Conservation (phyloP, 2,888 invertebrate species). For the Lordiphosa fenestrarum region DNA sequence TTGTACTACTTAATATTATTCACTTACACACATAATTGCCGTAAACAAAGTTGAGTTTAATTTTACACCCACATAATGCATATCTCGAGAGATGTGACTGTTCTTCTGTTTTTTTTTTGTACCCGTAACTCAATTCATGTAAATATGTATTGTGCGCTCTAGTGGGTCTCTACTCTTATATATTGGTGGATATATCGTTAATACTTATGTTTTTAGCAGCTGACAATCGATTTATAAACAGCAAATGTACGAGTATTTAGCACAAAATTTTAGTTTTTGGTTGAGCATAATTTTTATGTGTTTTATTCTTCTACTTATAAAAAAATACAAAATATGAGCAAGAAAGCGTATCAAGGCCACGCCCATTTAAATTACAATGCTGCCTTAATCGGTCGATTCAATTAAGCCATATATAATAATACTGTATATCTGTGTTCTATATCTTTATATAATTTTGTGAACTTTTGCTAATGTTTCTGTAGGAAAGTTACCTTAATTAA, state of each 20-base stretch:
- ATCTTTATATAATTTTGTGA: constrained; percentile 38
- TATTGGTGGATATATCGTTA: constrained; percentile 5
- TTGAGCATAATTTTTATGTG: constrained; percentile 33
- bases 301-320: constrained; percentile 27
- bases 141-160: too few relatives aligned
- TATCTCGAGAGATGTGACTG: too few relatives aligned
- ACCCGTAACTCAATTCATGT: too few relatives aligned
- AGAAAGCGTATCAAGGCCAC: constrained; percentile 25
- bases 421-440: constrained; percentile 36
- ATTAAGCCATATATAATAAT: constrained; percentile 8
- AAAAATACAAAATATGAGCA: constrained; percentile 15
- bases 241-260: constrained; percentile 29
- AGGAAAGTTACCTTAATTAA: constrained; percentile 62
- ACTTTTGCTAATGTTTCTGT: constrained; percentile 71
- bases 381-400: constrained; percentile 24
- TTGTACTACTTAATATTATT: too few relatives aligned
- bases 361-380: constrained; percentile 14
- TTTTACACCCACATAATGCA: too few relatives aligned
- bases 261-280: constrained; percentile 30
- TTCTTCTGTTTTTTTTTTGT: too few relatives aligned
- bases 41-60: too few relatives aligned
- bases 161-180: too few relatives aligned
- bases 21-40: too few relatives aligned
- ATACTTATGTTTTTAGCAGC: constrained; percentile 4
- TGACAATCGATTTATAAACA: constrained; percentile 3